Evolutionary conservation across 1,140 invertebrate genomes (phyloP).

Genomic region (Aplysia californica): DNA sequence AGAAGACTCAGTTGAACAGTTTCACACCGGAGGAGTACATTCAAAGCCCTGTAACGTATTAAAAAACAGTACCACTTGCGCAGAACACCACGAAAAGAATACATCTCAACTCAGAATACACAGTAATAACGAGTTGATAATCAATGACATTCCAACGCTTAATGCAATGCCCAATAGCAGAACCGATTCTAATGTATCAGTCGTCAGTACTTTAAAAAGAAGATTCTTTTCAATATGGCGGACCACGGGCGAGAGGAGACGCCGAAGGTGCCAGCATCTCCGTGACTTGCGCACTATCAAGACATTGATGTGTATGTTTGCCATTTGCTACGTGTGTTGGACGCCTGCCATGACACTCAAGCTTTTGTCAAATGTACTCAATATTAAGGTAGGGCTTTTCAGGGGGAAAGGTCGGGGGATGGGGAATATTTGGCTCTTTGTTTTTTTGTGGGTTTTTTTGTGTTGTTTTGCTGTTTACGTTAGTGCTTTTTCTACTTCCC

Average conservation of each 20-base stretch:
- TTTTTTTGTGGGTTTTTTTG: no score
- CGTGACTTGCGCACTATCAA: slow-evolving; percentile 5
- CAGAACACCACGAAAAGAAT: background rate
- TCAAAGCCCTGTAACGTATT: no score
- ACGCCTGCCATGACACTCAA: background rate
- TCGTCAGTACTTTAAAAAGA: background rate
- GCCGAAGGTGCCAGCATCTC: background rate
- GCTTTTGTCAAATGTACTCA: background rate
- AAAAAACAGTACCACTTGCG: background rate
- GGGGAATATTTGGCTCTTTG: no score
- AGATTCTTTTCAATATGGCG: background rate
- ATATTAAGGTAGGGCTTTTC: background rate
- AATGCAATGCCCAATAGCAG: no score
- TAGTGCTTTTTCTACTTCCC: no score
- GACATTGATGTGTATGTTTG: slow-evolving; percentile 11
- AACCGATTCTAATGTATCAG: background rate
- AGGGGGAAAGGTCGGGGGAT: no score
- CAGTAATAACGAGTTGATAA: background rate
- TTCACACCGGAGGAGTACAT: no score
- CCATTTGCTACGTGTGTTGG: slow-evolving; percentile 6
- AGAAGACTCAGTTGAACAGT: no score
- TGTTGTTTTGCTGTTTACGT: no score
- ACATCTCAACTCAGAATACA: background rate
- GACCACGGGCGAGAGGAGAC: background rate
- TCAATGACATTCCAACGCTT: no score